A percentile compares a stretch with the other conserved stretches of the same genome.
Evolutionary conservation across 2,888 invertebrate species (phyloP).

Genomic region (Toxonevra muliebris): DNA sequence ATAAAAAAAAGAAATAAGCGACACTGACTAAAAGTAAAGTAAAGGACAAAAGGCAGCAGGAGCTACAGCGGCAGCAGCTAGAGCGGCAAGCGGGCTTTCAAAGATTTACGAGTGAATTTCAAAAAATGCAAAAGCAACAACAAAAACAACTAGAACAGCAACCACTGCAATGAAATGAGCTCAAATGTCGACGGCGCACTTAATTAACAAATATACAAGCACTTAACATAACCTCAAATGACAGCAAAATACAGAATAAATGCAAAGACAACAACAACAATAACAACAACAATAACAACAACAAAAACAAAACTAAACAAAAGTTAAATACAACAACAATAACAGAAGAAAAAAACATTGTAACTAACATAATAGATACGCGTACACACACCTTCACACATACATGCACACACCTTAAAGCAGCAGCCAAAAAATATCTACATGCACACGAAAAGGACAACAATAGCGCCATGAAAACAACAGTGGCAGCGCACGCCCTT

Average conservation of each 20-base stretch:
- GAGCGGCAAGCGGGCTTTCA: not conserved
- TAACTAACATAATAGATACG: constrained; percentile 3
- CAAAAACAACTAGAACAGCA: not conserved
- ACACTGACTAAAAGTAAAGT: constrained; percentile 3
- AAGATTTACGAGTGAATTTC: constrained; percentile 21
- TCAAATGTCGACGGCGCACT: constrained; percentile 54
- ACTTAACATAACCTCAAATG: constrained; percentile 60
- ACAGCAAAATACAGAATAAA: constrained; percentile 39
- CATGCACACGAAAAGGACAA: not conserved
- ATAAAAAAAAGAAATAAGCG: too few relatives aligned
- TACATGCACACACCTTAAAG: not conserved
- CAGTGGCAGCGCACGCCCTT: constrained; percentile 1
- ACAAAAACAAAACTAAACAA: constrained; percentile 13
- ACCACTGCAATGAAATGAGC: constrained; percentile 23
- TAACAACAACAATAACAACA: constrained; percentile 25
- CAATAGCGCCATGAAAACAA: not conserved
- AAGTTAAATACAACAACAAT: constrained; percentile 10
- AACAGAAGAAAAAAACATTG: not conserved
- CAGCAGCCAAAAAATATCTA: constrained; percentile 13
- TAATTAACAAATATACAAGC: constrained; percentile 61
- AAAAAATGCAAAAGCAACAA: constrained; percentile 38
- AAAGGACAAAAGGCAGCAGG: constrained; percentile 19
- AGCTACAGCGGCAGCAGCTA: constrained; percentile 21
- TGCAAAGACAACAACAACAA: constrained; percentile 17
- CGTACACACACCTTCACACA: not conserved